A percentile compares a stretch with the other conserved stretches of the same genome.
These are phyloP conservation scores for Trichomalopsis sarcophagae DNA, from an alignment of 1,140 invertebrate species.

Conservation along the genomic window DNA sequence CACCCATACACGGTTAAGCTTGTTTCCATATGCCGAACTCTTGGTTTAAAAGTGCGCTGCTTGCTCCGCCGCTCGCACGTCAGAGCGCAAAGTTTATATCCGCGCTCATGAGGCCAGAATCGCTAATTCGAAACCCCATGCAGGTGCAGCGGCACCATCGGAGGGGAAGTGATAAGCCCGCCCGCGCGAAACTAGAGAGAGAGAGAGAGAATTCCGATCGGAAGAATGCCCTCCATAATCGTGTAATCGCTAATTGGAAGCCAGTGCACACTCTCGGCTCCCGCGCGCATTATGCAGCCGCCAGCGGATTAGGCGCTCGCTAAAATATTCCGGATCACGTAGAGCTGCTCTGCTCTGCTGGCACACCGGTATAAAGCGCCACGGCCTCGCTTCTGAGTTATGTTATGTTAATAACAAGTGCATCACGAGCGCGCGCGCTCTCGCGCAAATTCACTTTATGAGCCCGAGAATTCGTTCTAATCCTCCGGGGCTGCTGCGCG, in stretches of 20 bases:
- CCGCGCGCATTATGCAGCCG: neutral
- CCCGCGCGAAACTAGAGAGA: neutral
- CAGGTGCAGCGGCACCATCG: neutral
- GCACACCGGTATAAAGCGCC: neutral
- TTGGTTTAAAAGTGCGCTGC: no score
- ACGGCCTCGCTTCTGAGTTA: slow-evolving; percentile 10
- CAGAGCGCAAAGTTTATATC: no score
- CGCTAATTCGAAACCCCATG: no score
- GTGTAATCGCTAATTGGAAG: slow-evolving; percentile 37
- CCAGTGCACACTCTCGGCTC: neutral
- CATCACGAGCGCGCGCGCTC: neutral
- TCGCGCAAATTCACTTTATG: slow-evolving; percentile 36
- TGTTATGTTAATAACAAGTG: slow-evolving; percentile 45
- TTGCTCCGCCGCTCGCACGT: no score
- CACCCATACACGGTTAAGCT: no score
- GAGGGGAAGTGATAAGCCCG: no score
- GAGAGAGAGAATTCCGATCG: neutral
- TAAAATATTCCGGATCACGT: slow-evolving; percentile 50
- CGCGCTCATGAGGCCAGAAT: no score
- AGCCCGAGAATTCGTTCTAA: slow-evolving; percentile 43
- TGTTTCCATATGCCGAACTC: no score
- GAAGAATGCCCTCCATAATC: neutral
- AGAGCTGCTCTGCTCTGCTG: neutral
- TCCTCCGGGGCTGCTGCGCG: neutral
- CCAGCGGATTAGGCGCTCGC: neutral